phyloP scores from a whole-genome alignment of 2,797 vertebrate genomes.

The Gymnocypris eckloni region DNA sequence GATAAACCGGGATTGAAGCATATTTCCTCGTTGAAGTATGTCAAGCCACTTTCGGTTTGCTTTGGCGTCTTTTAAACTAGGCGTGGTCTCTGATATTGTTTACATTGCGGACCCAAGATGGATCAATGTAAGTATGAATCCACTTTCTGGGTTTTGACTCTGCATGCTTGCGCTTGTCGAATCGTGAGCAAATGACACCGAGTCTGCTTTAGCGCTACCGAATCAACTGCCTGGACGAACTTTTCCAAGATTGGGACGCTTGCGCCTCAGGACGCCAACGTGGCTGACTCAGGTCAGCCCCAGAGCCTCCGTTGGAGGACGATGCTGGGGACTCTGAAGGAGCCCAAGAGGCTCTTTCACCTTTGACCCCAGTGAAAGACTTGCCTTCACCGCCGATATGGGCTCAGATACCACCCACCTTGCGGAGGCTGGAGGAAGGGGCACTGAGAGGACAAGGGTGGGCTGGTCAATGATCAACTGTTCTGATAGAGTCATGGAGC shows the following conservation, averaged over 20 bases:
- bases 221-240: constrained; percentile 1
- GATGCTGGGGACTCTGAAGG: constrained; percentile 55
- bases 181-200: constrained; percentile 16
- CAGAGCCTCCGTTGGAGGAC: constrained; percentile 50
- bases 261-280: constrained; percentile 42
- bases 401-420: constrained; percentile 84
- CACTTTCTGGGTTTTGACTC: background rate
- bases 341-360: constrained; percentile 81
- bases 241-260: background rate
- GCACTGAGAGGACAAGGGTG: constrained; percentile 80
- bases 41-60: background rate
- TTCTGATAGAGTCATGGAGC: too few species aligned
- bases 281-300: constrained; percentile 54
- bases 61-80: constrained; percentile 7
- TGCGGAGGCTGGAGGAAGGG: constrained; percentile 86
- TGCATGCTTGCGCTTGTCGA: background rate
- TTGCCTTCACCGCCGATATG: constrained; percentile 79
- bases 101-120: constrained; percentile 51
- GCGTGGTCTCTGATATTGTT: constrained; percentile 39
- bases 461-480: too few species aligned
- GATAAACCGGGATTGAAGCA: constrained; percentile 57
- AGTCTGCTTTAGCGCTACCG: constrained; percentile 1
- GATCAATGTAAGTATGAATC: constrained; percentile 14
- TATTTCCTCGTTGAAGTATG: constrained; percentile 17
- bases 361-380: constrained; percentile 88